phyloP scores from a whole-genome alignment of 2,888 invertebrate genomes.

The Metallyticus violacea region DNA sequence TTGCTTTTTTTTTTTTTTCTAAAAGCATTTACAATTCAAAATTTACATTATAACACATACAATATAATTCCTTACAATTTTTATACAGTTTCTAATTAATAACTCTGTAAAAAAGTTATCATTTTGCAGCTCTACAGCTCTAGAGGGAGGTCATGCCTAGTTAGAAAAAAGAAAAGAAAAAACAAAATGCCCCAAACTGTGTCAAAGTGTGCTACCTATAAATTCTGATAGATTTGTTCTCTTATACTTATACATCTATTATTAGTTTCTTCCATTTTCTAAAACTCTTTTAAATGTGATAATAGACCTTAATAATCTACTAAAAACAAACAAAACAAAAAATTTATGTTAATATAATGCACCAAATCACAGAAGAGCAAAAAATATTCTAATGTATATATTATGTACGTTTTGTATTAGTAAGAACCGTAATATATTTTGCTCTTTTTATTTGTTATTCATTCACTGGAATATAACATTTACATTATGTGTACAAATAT shows the following conservation, averaged over 20 bases:
- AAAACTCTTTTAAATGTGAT: neutral
- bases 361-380: constrained; percentile 27
- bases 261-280: neutral
- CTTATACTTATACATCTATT: neutral
- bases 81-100: neutral
- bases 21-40: neutral
- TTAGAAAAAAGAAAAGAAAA: neutral
- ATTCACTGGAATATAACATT: constrained; percentile 5
- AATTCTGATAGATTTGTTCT: neutral
- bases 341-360: constrained; percentile 7
- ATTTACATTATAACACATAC: neutral
- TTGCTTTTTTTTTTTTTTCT: neutral
- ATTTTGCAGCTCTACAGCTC: neutral
- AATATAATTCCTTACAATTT: neutral
- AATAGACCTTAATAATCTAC: neutral
- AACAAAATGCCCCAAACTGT: neutral
- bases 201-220: neutral
- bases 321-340: neutral
- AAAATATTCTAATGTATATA: constrained; percentile 8
- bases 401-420: neutral
- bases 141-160: neutral
- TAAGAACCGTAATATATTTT: constrained; percentile 17
- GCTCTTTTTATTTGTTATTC: constrained; percentile 3
- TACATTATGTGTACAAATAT: constrained; percentile 16
- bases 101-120: neutral